A percentile compares a stretch with the other conserved stretches of the same genome.
phyloP scores from a whole-genome alignment of 2,888 invertebrate species.

The Achlya flavicornis region DNA sequence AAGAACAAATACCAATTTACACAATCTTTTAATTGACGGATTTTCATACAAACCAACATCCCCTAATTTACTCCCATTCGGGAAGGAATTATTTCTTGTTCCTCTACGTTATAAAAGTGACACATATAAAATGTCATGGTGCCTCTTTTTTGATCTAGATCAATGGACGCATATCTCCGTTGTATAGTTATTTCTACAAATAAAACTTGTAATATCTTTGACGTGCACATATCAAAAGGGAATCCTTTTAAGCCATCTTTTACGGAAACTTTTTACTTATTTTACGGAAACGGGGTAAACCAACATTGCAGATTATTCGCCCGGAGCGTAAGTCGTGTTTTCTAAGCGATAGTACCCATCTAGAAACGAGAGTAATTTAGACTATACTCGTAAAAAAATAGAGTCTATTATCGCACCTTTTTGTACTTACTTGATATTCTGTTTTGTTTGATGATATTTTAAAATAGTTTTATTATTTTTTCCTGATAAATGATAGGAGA shows the following conservation, averaged over 20 bases:
- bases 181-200: neutral
- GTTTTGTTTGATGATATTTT: neutral
- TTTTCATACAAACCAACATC: no score
- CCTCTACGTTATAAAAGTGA: no score
- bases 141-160: neutral
- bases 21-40: no score
- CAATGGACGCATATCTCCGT: neutral
- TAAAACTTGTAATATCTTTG: slow-evolving; percentile 1
- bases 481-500: no score
- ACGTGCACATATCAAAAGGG: neutral
- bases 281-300: slow-evolving; percentile 41
- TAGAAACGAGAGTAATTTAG: neutral
- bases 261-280: slow-evolving; percentile 5
- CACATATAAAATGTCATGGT: no score
- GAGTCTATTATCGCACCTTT: neutral
- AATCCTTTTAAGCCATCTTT: slow-evolving; percentile 9
- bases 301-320: slow-evolving; percentile 53
- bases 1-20: no score
- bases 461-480: neutral
- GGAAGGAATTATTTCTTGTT: no score
- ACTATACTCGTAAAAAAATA: neutral
- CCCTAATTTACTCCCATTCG: no score
- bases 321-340: slow-evolving; percentile 32
- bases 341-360: slow-evolving; percentile 19
- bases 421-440: neutral